Evolutionary conservation across 2,888 invertebrate species (phyloP), one percentile per base, ranked within the genome.

Genomic region (Andricus curvator): DNA sequence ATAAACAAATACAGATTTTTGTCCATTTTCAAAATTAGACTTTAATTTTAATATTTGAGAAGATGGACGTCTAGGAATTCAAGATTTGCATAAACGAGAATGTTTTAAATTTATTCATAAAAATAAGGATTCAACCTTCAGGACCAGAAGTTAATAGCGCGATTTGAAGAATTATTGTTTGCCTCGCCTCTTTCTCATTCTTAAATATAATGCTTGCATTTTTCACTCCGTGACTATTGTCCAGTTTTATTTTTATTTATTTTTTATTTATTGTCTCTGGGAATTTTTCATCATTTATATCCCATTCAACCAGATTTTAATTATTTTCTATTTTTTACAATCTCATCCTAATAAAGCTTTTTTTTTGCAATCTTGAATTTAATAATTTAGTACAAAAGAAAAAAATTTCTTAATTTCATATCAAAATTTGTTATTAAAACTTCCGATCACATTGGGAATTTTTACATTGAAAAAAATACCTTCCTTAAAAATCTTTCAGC

Each of bases 141-240:
- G 74, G n/a, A 56, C 17, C 74, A 74, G 74, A 74, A 51, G 51
- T 74, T 74, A 37, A 56, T 74, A 56, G 56, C 20, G 56, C 74
- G 74, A 74, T 74, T 74, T 56, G 56, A 56, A 33, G 74, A 74
- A 56, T 74, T 74, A 74, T 62, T 62, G 62, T 70, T 29, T 74
- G 51, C 74, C 74, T 74, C 51, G 74, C 74, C 74, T 74, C n/a
- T n/a, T 51, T 37, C 56, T 74, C 56, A 74, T 74, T 56, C 56
- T 74, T 29, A 74, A 33, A 56, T 74, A 74, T 74, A 56, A 70
- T 33, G 74, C 74, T 74, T 74, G 74, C 56, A 74, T 74, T 74
- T 56, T 74, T 74, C 15, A 29, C n/a, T 62, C 74, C 56, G 13
- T 56, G 20, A 56, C 33, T 74, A 74, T 74, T 74, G 56, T 33